Percentiles rank a stretch among this genome's conserved stretches.
phyloP scores from a whole-genome alignment of 2,113 vertebrate species.

The Saccopteryx leptura region DNA sequence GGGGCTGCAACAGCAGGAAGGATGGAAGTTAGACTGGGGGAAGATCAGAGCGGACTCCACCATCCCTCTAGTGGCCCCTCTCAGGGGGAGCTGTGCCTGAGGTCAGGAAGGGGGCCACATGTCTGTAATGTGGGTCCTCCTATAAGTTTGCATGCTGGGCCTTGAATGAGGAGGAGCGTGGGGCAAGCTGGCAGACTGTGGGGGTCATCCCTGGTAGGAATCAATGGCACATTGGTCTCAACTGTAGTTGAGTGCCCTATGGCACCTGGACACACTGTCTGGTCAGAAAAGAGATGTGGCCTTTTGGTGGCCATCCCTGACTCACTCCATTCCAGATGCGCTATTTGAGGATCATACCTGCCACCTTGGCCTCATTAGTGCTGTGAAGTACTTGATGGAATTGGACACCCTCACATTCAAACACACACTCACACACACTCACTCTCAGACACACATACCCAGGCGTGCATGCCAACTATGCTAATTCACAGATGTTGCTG shows the following conservation, averaged over 20 bases:
- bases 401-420: neutral
- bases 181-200: slow-evolving; percentile 1
- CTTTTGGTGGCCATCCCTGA: neutral
- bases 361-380: neutral
- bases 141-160: neutral
- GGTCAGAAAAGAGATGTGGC: neutral
- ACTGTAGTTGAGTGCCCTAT: neutral
- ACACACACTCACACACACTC: neutral
- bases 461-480: fast-evolving
- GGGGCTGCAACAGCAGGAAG: neutral
- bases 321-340: neutral
- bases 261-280: slow-evolving; percentile 53
- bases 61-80: neutral
- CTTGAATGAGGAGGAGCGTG: neutral
- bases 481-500: neutral
- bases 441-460: neutral
- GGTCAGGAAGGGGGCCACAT: neutral
- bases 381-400: neutral
- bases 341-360: neutral
- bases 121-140: neutral
- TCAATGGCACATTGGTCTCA: neutral
- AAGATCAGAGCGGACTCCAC: neutral
- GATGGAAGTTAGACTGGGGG: neutral
- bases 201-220: neutral
- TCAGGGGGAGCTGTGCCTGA: neutral